phyloP scores from a whole-genome alignment of 2,797 vertebrate species.

The Otolemur crassicaudatus region DNA sequence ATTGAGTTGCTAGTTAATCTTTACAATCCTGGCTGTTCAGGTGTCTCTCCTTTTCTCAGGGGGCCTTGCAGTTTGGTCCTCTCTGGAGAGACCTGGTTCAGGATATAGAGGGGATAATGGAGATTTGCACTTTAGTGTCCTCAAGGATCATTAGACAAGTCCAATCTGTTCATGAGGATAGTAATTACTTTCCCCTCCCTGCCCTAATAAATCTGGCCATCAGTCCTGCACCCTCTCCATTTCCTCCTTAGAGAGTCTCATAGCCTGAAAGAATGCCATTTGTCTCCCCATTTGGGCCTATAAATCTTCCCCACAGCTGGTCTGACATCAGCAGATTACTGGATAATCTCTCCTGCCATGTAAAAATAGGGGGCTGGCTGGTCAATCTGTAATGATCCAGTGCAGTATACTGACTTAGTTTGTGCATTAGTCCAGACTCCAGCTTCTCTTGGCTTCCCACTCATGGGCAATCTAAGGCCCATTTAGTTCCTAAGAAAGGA shows the following conservation, averaged over 20 bases:
- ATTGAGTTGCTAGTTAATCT: constrained; percentile 25
- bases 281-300: background rate
- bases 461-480: background rate
- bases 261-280: constrained; percentile 18
- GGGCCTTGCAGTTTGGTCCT: background rate
- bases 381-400: background rate
- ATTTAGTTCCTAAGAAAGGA: constrained; percentile 41
- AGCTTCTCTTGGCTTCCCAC: constrained; percentile 3
- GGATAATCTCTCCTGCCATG: background rate
- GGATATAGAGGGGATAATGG: background rate
- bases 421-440: background rate
- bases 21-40: background rate
- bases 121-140: background rate
- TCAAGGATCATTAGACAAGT: background rate
- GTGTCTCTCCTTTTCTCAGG: background rate
- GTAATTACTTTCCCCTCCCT: background rate
- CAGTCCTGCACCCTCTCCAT: background rate
- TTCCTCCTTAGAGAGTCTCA: constrained; percentile 33
- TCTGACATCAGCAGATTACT: constrained; percentile 33
- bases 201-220: background rate
- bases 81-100: background rate
- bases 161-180: background rate
- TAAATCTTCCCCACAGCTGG: constrained; percentile 35
- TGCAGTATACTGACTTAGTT: background rate
- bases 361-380: background rate